Base-by-base conservation (phyloP, 1,140 invertebrate species). In the Halictus rubicundus region DNA sequence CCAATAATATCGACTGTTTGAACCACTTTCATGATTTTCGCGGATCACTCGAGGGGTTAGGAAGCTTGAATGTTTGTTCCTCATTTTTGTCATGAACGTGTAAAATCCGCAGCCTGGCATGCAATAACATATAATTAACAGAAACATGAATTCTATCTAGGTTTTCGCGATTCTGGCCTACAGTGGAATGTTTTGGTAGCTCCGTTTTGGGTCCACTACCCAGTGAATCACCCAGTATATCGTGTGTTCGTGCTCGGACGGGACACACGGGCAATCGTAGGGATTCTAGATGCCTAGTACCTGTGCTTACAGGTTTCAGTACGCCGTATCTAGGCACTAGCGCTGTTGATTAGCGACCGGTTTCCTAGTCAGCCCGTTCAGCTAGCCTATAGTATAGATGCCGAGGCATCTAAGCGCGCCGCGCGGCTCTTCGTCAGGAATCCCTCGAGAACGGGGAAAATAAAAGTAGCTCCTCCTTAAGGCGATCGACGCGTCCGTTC, bases 361-460 rank as follows among this genome's bases (percentile, higher is more conserved):
- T 84, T 85, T 85, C 83, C 83, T 85, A 83, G 79, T 82, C 82
- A 60, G 78, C 57, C 54, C 75, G 66, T 65, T 83, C 68, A 80
- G 49, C 68, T 78, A 60, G 37, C 52, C 25, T n/a, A n/a, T 1
- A 66, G 74, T 52, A 80, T 69, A 80, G 59, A 80, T 73, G 66
- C 76, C 59, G 49, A 71, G 57, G 71, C 68, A 80, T 69, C 82
- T 84, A 85, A 85, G 68, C 79, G 64, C 82, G 70, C n/a, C 46
- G 71, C 42, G 42, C 32, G 32, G 32, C 32, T 32, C 82, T 84
- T 27, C 83, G 42, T 68, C 80, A 52, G 64, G 82, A 83, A 82
- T 82, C 80, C 80, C 54, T 73, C 64, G 70, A 70, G 54, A 57
- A 60, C 71, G 23, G 57, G 71, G 71, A 76, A 84, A 84, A 85